These are phyloP conservation scores for Manis pentadactyla DNA, from an alignment of 2,797 vertebrate species.

Conservation along the genomic window DNA sequence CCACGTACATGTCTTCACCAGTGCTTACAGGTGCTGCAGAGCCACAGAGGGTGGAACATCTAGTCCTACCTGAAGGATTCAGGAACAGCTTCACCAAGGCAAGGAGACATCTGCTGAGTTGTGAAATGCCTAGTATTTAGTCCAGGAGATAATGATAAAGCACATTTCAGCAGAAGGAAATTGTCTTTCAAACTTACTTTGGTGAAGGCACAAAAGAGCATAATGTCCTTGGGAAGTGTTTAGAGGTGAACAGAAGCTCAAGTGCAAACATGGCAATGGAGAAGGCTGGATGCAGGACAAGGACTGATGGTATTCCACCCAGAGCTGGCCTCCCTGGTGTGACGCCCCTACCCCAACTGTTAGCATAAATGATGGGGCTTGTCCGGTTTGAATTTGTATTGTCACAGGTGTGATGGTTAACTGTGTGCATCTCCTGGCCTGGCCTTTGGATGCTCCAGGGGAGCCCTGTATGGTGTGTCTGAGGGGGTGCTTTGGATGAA, in stretches of 20 bases:
- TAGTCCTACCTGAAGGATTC: not conserved
- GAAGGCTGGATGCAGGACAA: not conserved
- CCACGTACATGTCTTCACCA: not conserved
- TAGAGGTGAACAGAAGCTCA: not conserved
- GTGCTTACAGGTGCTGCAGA: not conserved
- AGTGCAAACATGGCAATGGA: not conserved
- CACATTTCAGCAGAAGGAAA: not conserved
- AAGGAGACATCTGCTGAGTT: not conserved
- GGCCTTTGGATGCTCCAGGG: not conserved
- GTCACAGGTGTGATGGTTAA: not conserved
- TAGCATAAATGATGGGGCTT: not conserved
- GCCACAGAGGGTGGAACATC: rapidly evolving
- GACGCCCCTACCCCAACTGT: too few relatives aligned
- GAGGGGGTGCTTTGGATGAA: not conserved
- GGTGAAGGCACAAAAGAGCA: too few relatives aligned
- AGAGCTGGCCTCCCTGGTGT: too few relatives aligned
- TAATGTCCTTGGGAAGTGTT: not conserved
- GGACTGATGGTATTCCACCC: not conserved
- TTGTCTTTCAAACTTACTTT: not conserved
- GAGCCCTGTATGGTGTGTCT: not conserved
- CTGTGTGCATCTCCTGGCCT: not conserved
- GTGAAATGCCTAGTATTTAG: not conserved
- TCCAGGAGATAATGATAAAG: not conserved
- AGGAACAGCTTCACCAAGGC: not conserved
- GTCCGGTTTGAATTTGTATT: not conserved